Percentiles rank a stretch among this genome's conserved stretches.
phyloP scores from a whole-genome alignment of 2,113 vertebrate genomes.

The Raja brachyura region DNA sequence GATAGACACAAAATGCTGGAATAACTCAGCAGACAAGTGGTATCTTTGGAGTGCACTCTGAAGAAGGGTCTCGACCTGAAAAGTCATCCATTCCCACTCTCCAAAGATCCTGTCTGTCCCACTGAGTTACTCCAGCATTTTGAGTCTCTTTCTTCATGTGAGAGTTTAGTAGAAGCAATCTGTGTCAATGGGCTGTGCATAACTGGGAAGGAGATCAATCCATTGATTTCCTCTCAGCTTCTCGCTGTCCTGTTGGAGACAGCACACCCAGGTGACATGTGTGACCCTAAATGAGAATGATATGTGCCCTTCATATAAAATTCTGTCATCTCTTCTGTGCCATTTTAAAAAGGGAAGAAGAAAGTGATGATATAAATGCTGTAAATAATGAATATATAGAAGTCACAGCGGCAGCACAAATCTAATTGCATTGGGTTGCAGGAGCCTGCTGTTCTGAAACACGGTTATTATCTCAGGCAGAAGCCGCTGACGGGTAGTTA shows the following conservation, averaged over 20 bases:
- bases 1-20: too few relatives aligned
- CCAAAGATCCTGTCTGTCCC: too few relatives aligned
- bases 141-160: neutral
- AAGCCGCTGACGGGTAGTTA: too few relatives aligned
- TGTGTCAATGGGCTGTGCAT: neutral
- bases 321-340: neutral
- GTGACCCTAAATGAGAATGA: neutral
- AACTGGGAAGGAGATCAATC: neutral
- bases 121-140: too few relatives aligned
- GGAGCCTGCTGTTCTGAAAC: neutral
- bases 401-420: neutral
- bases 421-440: neutral
- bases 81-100: too few relatives aligned
- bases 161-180: neutral
- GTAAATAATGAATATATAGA: neutral
- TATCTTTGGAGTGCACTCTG: too few relatives aligned
- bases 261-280: neutral
- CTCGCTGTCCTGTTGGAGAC: neutral
- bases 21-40: too few relatives aligned
- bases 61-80: too few relatives aligned
- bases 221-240: neutral
- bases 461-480: too few relatives aligned
- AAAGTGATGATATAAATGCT: neutral
- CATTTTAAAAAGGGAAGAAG: neutral
- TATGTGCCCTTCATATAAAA: neutral